Evolutionary conservation across 2,888 invertebrate species (phyloP).

Genomic region (Drosophila cracens): DNA sequence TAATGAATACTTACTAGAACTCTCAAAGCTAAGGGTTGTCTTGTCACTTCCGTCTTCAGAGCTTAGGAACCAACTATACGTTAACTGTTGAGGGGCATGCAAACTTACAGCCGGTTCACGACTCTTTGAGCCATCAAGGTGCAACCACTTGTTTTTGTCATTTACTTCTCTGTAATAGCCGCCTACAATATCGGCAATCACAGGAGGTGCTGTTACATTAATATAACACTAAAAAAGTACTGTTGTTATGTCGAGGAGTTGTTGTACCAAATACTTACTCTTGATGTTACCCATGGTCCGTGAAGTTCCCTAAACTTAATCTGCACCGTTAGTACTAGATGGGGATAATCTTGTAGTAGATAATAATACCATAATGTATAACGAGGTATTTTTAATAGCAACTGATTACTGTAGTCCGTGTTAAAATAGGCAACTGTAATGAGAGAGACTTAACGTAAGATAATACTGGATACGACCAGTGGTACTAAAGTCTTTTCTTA

Average conservation of each 20-base stretch:
- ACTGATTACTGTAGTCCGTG: neutral
- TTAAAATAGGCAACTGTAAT: constrained; percentile 13
- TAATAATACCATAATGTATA: constrained; percentile 21
- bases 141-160: neutral
- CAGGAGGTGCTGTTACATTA: constrained; percentile 29
- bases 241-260: neutral
- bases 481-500: neutral
- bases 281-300: neutral
- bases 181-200: constrained; percentile 29
- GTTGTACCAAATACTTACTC: constrained; percentile 13
- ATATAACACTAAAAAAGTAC: constrained; percentile 28
- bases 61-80: constrained; percentile 31
- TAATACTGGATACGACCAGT: neutral
- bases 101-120: constrained; percentile 23
- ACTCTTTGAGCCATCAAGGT: constrained; percentile 40
- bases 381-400: constrained; percentile 38
- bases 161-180: constrained; percentile 21
- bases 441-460: neutral
- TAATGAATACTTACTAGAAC: constrained; percentile 12
- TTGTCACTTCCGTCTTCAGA: neutral
- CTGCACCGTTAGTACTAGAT: constrained; percentile 23
- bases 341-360: constrained; percentile 12
- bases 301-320: constrained; percentile 11
- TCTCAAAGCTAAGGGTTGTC: constrained; percentile 2
- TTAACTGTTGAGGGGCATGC: constrained; percentile 3